Percentiles rank a stretch among this genome's conserved stretches.
These are phyloP conservation scores for Coptotermes formosanus DNA, from an alignment of 1,140 invertebrate species.

Conservation along the genomic window DNA sequence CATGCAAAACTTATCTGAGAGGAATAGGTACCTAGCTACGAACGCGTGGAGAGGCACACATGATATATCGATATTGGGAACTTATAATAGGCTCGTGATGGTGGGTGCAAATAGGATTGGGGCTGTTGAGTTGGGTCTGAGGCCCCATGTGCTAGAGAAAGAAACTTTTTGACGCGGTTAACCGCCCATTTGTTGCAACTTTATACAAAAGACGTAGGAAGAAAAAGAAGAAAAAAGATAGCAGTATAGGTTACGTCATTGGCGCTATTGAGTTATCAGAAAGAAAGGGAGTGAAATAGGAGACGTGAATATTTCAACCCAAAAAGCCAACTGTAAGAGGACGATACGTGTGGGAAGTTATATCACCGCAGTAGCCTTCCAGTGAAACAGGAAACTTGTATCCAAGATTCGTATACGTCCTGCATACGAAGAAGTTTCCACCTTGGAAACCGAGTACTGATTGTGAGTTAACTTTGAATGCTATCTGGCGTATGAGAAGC, in stretches of 20 bases:
- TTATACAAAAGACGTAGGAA: slow-evolving; percentile 38
- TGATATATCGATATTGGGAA: slow-evolving; percentile 48
- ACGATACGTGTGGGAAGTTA: no score
- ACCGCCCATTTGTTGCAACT: slow-evolving; percentile 40
- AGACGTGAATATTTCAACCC: no score
- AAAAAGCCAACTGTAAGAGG: no score
- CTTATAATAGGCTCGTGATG: slow-evolving; percentile 46
- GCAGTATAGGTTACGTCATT: background rate
- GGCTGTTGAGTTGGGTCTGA: no score
- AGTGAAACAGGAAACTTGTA: no score
- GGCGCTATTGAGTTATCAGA: background rate
- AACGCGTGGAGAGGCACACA: slow-evolving; percentile 34
- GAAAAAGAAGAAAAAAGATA: slow-evolving; percentile 34
- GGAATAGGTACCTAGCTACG: background rate
- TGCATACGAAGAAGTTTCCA: no score
- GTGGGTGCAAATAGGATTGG: slow-evolving; percentile 30
- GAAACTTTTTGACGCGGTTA: slow-evolving; percentile 35
- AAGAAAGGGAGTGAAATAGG: no score
- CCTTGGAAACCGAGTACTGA: no score
- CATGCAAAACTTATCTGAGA: slow-evolving; percentile 47
- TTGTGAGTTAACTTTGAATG: no score
- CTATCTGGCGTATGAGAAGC: no score
- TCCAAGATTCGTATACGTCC: no score
- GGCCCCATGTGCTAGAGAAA: slow-evolving; percentile 35
- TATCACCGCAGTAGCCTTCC: no score